Evolutionary conservation across 2,113 vertebrate genomes (phyloP).

Genomic region (Tricholaema leucomelas): DNA sequence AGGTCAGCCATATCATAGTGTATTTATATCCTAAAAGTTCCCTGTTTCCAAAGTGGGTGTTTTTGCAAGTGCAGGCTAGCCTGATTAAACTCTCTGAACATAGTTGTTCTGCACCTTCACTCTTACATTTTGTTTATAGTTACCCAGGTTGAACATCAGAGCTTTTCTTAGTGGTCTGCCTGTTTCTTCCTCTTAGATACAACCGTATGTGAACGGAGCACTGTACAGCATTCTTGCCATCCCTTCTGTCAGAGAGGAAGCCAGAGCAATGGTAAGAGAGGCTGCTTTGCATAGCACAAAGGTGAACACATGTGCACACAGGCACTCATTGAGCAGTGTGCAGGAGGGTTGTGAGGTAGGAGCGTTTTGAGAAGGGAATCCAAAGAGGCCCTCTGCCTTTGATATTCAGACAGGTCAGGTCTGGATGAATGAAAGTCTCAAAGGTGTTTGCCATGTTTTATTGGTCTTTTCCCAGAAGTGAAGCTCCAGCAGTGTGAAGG

Average conservation of each 20-base stretch:
- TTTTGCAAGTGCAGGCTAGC: neutral
- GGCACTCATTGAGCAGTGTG: neutral
- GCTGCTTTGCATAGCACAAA: neutral
- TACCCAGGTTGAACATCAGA: neutral
- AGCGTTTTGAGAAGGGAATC: neutral
- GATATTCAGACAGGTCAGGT: neutral
- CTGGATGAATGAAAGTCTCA: neutral
- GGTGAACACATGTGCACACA: neutral
- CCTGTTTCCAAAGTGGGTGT: neutral
- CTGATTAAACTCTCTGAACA: neutral
- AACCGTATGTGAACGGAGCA: slow-evolving; percentile 91
- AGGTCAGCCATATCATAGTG: neutral
- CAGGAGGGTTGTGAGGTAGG: neutral
- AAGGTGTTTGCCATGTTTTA: neutral
- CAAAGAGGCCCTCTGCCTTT: neutral
- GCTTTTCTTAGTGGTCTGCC: neutral
- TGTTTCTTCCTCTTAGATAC: slow-evolving; percentile 78
- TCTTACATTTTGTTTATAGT: neutral
- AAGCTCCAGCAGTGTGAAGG: neutral
- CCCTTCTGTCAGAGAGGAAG: slow-evolving; percentile 88
- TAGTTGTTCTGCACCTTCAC: neutral
- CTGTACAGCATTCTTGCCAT: slow-evolving; percentile 92
- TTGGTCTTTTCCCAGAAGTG: neutral
- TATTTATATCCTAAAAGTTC: neutral
- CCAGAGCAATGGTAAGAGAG: slow-evolving; percentile 91